Percentiles rank a stretch among this genome's conserved stretches.
These are phyloP conservation scores for Nemurella pictetii DNA, from an alignment of 2,888 invertebrate species.

Conservation along the genomic window DNA sequence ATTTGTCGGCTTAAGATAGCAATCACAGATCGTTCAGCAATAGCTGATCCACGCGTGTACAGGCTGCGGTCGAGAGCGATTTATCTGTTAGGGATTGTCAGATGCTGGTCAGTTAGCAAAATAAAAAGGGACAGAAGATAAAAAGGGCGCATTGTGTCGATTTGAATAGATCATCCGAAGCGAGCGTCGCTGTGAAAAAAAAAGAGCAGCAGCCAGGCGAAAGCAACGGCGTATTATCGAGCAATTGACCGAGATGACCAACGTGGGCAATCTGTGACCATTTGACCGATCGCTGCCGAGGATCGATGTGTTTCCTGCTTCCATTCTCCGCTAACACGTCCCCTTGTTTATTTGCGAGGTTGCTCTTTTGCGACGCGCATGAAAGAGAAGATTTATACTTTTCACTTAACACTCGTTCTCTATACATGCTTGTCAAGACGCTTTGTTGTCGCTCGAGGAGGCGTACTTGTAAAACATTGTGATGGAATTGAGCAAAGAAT, in stretches of 20 bases:
- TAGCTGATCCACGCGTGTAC: too few species aligned
- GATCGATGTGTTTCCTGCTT: constrained; percentile 1
- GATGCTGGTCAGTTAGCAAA: neutral
- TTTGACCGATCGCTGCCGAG: neutral
- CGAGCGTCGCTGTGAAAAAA: neutral
- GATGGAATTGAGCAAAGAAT: neutral
- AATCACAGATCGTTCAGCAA: neutral
- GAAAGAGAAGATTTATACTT: constrained; percentile 5
- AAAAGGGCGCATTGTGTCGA: neutral
- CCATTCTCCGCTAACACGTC: neutral
- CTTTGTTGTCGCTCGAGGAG: neutral
- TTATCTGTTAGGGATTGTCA: neutral
- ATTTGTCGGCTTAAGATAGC: neutral
- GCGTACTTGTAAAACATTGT: neutral
- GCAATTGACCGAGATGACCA: constrained; percentile 5
- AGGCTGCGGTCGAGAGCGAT: neutral
- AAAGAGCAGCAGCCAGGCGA: neutral
- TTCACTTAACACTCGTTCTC: neutral
- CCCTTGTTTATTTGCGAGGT: neutral
- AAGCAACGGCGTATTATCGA: neutral
- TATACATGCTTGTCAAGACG: neutral
- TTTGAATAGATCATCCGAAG: neutral
- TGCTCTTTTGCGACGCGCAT: neutral
- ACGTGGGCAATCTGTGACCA: too few species aligned
- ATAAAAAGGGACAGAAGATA: neutral